Percentiles rank a stretch among this genome's conserved stretches.
These are phyloP conservation scores for Resseliella maxima DNA, from an alignment of 2,888 invertebrate species.

Conservation along the genomic window DNA sequence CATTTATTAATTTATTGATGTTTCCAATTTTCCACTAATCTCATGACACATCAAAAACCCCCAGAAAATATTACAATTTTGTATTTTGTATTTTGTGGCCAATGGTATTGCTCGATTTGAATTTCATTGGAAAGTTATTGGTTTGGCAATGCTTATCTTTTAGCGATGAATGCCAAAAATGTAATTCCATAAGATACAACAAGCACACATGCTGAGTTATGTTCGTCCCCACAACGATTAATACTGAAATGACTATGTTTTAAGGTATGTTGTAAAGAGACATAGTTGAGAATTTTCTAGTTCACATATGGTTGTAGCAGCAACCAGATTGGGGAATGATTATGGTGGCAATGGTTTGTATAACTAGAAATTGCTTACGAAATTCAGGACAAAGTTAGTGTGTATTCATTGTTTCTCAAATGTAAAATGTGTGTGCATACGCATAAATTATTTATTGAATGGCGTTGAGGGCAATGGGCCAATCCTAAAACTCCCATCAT, in stretches of 20 bases:
- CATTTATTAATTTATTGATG: slow-evolving; percentile 28
- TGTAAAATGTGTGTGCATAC: slow-evolving; percentile 26
- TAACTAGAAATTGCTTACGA: background rate
- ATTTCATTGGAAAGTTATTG: slow-evolving; percentile 22
- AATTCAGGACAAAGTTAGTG: background rate
- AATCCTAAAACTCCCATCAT: too few relatives aligned
- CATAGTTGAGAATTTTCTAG: too few relatives aligned
- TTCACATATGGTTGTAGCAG: too few relatives aligned
- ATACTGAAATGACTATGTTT: background rate
- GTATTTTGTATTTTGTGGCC: background rate
- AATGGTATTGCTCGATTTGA: background rate
- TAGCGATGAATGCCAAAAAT: background rate
- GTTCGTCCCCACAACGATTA: background rate
- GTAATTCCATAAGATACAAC: background rate
- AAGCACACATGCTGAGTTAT: background rate
- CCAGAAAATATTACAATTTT: too few relatives aligned
- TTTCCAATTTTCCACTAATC: slow-evolving; percentile 5
- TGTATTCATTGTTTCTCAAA: background rate
- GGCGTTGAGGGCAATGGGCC: slow-evolving; percentile 6
- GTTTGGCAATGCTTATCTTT: background rate
- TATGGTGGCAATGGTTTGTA: background rate
- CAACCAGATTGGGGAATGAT: background rate
- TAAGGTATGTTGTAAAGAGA: background rate
- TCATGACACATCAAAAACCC: background rate
- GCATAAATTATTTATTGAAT: slow-evolving; percentile 34